Base-by-base conservation (phyloP, 2,113 vertebrate genomes). In the Triplophysa siluroides region DNA sequence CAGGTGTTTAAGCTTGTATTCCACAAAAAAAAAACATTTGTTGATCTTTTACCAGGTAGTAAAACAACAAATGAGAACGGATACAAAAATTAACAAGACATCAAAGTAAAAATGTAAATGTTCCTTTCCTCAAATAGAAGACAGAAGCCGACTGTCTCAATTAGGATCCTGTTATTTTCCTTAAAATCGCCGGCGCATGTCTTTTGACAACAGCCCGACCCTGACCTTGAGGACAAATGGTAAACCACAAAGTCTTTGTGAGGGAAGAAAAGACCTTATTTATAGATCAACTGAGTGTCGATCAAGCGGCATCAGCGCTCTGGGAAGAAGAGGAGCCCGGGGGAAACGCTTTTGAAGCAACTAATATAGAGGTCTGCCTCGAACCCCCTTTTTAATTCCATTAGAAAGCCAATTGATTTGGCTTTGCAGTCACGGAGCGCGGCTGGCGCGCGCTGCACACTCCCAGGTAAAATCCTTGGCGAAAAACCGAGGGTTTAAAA, bases 171-270 rank as follows among this genome's bases (percentile, higher is more conserved):
- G 93, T 93, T 92, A 92, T 92, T 94, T 92, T 83, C 86, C 93
- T 94, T 93, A 94, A 93, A 92, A 94, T 93, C 92, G 91, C 92
- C 93, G 91, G 93, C 93, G 94, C 91, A 89, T 94, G 93, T 94
- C 93, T 94, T 93, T 94, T 95, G 93, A 92, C 90, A 91, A 91
- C 90, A 92, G 91, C 91, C 92, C 93, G 92, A 93, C 93, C 91
- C 94, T 94, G 95, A 96, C 96, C 96, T 97, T 96, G 95, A 93
- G 95, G 92, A 90, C 91, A 91, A 93, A 94, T 93, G 83, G 87
- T 88, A 90, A 93, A 94, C 89, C 85, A 83, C 92, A 90, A 90
- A 92, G 92, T 94, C 93, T 96, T 94, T 93, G 94, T 90, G 89
- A 93, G 89, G 84, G 77, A 92, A 92, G 92, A 93, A 94, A 93